Evolutionary conservation across 1,140 invertebrate genomes (phyloP).

Genomic region (Pogonus chalceus): DNA sequence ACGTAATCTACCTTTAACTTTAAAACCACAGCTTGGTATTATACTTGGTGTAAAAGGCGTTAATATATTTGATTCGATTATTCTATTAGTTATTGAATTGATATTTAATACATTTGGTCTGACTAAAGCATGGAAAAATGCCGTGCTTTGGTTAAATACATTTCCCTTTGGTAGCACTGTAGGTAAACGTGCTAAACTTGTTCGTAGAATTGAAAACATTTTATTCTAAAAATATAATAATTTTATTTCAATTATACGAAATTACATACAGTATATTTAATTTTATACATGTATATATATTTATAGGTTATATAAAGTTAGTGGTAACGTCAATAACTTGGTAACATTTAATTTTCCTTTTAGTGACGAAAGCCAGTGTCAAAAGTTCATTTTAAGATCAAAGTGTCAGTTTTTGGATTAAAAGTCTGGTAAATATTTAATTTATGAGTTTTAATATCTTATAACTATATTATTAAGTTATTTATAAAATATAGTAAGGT

Average conservation of each 20-base stretch:
- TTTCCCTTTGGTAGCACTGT: neutral
- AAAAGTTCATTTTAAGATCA: too few species aligned
- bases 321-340: too few species aligned
- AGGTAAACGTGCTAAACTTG: neutral
- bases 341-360: too few species aligned
- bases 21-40: constrained; percentile 40
- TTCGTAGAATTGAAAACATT: neutral
- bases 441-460: too few species aligned
- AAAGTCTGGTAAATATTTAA: too few species aligned
- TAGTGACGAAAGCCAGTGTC: too few species aligned
- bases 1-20: constrained; percentile 47
- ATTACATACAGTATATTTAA: neutral
- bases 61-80: constrained; percentile 10
- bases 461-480: too few species aligned
- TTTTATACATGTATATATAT: neutral
- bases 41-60: constrained; percentile 12
- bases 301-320: neutral
- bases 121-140: neutral
- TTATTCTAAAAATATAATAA: neutral
- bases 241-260: neutral
- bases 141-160: neutral
- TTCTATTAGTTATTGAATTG: neutral
- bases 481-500: too few species aligned
- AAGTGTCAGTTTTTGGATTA: too few species aligned
- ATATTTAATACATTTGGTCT: neutral